Conservation (phyloP, 2,888 invertebrate species). For the Erebia epiphron region DNA sequence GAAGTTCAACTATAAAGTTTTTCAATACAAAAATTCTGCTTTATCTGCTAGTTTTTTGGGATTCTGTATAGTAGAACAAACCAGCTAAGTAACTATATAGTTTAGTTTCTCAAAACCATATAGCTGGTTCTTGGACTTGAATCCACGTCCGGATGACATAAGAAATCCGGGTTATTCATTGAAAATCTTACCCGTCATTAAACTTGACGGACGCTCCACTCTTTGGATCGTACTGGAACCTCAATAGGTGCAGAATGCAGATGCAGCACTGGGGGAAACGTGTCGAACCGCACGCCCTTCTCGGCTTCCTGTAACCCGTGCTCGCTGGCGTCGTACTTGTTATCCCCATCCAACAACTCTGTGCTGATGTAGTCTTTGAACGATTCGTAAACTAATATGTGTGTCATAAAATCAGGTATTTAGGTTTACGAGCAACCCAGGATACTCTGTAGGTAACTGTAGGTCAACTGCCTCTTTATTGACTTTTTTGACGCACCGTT, state of each 20-base stretch:
- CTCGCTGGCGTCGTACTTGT: conserved; percentile 99
- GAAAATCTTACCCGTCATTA: conserved; percentile 85
- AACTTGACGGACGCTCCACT: conserved; percentile 99
- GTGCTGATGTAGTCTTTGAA: conserved; percentile 98
- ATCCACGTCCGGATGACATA: too few relatives aligned
- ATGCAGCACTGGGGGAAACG: conserved; percentile 98
- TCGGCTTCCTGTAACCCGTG: conserved; percentile 98
- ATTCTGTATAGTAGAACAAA: too few relatives aligned
- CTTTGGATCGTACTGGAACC: conserved; percentile 99
- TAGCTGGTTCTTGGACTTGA: too few relatives aligned
- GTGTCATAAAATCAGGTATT: too few relatives aligned
- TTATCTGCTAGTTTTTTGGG: too few relatives aligned
- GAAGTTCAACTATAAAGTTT: conserved; percentile 25
- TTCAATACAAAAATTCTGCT: conserved; percentile 17
- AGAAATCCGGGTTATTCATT: too few relatives aligned
- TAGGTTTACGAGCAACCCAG: too few relatives aligned
- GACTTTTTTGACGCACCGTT: too few relatives aligned
- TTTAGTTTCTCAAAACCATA: too few relatives aligned
- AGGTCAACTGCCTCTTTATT: too few relatives aligned
- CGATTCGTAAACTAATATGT: conserved; percentile 90
- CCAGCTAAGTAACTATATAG: too few relatives aligned
- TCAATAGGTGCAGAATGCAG: conserved; percentile 98
- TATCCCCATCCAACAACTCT: conserved; percentile 98
- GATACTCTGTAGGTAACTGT: too few relatives aligned
- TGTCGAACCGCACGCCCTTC: conserved; percentile 97